Base-by-base conservation (phyloP, 2,113 vertebrate genomes). In the Tetrao urogallus region DNA sequence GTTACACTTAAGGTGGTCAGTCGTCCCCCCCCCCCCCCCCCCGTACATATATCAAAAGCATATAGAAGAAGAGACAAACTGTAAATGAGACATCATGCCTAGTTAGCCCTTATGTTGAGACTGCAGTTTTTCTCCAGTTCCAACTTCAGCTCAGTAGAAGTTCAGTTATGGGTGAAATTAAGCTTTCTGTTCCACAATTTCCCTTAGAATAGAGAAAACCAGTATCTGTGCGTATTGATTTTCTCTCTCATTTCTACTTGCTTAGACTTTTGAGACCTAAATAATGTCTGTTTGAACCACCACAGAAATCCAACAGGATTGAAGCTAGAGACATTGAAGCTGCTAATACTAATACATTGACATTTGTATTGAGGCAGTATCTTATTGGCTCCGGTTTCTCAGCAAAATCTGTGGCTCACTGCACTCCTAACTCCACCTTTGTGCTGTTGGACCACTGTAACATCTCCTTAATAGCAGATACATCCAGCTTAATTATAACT, bases 161-260 rank as follows among this genome's bases (percentile, higher is more conserved):
- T 89, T 84, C 56, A 70, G 76, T 70, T 72, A 86, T 28, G 47
- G 87, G 45, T 64, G 61, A 91, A 89, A 95, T 92, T 54, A 78
- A 84, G 70, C 66, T 91, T 83, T 88, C 69, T 89, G 60, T 86
- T 28, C 25, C 60, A 42, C 50, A 52, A 76, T 10, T 79, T 75
- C 20, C 3, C 20, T 61, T 0, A 5, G 11, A 79, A 63, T 1
- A 69, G n/a, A 11, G 14, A 92, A 90, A 21, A 65, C 5, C 42
- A 43, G 4, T 25, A 64, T 16, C 32, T 64, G 2, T 28, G 7
- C 28, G 21, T 43, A 67, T 6, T 83, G 24, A 32, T 9, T 36
- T 24, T 25, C 32, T 76, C 32, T 79, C 66, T 63, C 40, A 22
- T 27, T 69, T 61, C 67, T 7, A 64, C 7, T 40, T 38, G 11